Conservation (phyloP, 2,888 invertebrate genomes). For the Sphaerophoria rueppellii region DNA sequence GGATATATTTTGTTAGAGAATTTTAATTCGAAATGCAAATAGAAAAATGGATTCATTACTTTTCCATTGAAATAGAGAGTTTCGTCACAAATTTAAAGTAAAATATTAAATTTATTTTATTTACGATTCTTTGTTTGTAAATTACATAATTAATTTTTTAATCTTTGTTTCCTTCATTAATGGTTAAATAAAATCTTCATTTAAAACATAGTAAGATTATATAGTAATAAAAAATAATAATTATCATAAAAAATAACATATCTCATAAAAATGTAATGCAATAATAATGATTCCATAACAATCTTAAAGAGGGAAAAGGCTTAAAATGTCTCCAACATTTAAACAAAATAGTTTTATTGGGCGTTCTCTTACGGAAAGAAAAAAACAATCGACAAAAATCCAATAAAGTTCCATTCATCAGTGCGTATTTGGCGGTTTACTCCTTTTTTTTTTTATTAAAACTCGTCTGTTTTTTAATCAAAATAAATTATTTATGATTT, state of each 20-base stretch:
- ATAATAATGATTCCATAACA: conserved; percentile 44
- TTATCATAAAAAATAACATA: conserved; percentile 52
- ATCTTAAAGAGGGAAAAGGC: conserved; percentile 37
- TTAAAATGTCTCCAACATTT: conserved; percentile 38
- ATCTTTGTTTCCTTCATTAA: background rate
- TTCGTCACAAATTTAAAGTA: conserved; percentile 35
- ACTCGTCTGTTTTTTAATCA: conserved; percentile 11
- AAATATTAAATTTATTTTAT: conserved; percentile 66
- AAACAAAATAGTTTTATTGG: background rate
- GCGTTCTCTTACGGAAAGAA: background rate
- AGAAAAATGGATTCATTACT: conserved; percentile 30
- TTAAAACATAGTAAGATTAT: conserved; percentile 46
- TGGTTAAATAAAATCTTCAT: conserved; percentile 54
- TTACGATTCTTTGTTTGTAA: conserved; percentile 38
- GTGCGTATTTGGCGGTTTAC: conserved; percentile 4
- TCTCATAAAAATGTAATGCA: conserved; percentile 66
- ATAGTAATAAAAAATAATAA: conserved; percentile 50
- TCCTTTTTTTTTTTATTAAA: conserved; percentile 33
- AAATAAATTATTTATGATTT: conserved; percentile 30
- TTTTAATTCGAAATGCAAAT: background rate
- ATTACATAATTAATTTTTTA: conserved; percentile 66
- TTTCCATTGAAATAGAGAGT: conserved; percentile 12
- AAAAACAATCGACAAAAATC: conserved; percentile 42
- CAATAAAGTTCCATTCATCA: conserved; percentile 48
- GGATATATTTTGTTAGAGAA: conserved; percentile 14